These are phyloP conservation scores for Pyrgilauda ruficollis DNA, from an alignment of 2,113 vertebrate species.

Conservation along the genomic window DNA sequence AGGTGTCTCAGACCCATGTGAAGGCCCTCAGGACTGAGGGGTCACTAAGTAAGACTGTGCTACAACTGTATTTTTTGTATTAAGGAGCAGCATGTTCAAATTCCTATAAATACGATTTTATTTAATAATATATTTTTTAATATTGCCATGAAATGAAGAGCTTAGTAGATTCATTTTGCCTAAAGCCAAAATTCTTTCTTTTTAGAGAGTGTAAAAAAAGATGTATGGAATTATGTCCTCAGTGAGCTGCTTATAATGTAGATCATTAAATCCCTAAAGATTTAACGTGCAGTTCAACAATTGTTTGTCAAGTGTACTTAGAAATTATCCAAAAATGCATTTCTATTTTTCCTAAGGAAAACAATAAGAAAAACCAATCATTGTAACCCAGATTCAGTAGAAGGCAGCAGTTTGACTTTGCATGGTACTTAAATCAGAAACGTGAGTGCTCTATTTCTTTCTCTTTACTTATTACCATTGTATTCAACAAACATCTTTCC, in stretches of 20 bases:
- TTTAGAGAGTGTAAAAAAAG: background rate
- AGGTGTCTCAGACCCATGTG: background rate
- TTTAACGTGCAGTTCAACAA: background rate
- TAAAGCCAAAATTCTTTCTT: background rate
- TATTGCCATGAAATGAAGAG: background rate
- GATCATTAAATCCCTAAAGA: conserved; percentile 19
- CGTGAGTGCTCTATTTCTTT: background rate
- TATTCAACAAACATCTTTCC: background rate
- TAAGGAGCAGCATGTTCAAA: background rate
- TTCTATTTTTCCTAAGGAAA: background rate
- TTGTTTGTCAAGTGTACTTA: background rate
- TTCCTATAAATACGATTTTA: background rate
- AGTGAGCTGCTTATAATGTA: background rate
- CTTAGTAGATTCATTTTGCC: conserved; percentile 23
- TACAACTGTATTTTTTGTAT: background rate
- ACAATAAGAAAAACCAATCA: background rate
- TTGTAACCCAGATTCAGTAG: background rate
- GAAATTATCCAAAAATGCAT: background rate
- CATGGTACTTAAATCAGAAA: background rate
- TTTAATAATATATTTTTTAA: background rate
- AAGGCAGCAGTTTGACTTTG: background rate
- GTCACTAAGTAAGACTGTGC: background rate
- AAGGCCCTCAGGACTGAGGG: background rate
- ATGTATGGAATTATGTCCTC: background rate
- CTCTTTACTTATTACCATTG: background rate